Evolutionary conservation across 2,113 vertebrate genomes (phyloP).

Genomic region (Holacanthus passer): DNA sequence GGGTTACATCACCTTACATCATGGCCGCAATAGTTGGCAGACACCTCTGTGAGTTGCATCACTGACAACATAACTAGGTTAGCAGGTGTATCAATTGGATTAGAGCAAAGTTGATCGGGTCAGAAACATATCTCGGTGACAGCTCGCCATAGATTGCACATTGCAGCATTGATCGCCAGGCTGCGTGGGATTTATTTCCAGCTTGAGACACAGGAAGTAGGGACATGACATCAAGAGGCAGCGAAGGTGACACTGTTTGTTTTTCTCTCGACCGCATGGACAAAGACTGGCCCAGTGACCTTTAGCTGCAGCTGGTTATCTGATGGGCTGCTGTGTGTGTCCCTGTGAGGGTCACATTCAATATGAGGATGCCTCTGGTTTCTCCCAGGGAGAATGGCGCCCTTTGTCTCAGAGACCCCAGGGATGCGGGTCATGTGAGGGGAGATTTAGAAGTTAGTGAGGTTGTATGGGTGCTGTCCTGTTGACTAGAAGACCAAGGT

Average conservation of each 20-base stretch:
- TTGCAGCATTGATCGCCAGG: neutral
- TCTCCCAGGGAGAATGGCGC: conserved; percentile 60
- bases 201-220: neutral
- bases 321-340: conserved; percentile 63
- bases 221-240: conserved; percentile 8
- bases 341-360: conserved; percentile 48
- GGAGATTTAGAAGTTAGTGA: conserved; percentile 32
- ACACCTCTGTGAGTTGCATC: conserved; percentile 27
- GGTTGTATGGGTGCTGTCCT: conserved; percentile 34
- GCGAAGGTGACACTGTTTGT: conserved; percentile 68
- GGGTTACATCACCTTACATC: neutral
- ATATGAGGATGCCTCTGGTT: conserved; percentile 69
- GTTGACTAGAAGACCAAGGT: conserved; percentile 34
- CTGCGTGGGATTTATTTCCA: neutral
- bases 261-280: conserved; percentile 44
- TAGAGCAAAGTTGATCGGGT: neutral
- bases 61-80: conserved; percentile 22
- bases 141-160: neutral
- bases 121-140: conserved; percentile 2
- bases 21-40: neutral
- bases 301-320: conserved; percentile 67
- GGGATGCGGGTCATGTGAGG: conserved; percentile 44
- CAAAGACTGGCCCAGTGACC: conserved; percentile 58
- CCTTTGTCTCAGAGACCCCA: conserved; percentile 68
- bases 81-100: conserved; percentile 31